A percentile compares a stretch with the other conserved stretches of the same genome.
Conservation (phyloP, 2,797 vertebrate species). For the Mionectes olivaceus region DNA sequence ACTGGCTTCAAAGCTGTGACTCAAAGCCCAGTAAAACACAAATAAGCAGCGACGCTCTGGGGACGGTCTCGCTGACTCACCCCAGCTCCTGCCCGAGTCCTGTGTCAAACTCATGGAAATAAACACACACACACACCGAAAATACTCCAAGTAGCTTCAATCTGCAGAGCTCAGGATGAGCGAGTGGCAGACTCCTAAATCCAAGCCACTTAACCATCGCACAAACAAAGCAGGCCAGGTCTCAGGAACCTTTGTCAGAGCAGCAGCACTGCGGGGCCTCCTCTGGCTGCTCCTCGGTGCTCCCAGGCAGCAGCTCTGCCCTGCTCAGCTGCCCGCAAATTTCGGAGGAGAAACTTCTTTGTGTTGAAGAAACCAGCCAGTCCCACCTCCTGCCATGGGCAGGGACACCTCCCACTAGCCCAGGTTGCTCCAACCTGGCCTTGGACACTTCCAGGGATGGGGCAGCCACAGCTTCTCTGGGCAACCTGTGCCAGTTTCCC, state of each 20-base stretch:
- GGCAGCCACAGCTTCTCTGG: not conserved
- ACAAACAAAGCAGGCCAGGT: not conserved
- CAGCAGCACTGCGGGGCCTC: not conserved
- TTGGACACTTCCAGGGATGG: not conserved
- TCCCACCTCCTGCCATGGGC: fast-evolving
- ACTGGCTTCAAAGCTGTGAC: not conserved
- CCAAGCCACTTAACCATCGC: not conserved
- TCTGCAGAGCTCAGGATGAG: not conserved
- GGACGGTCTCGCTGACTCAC: not conserved
- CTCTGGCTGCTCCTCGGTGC: not conserved
- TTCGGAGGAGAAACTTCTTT: not conserved
- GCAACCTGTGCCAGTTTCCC: not conserved
- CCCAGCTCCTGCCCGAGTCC: not conserved
- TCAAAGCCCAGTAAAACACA: not conserved
- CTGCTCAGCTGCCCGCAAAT: not conserved
- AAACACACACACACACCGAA: not conserved
- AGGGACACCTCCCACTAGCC: not conserved
- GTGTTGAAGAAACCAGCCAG: not conserved
- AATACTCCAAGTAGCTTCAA: not conserved
- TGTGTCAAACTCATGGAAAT: conserved; percentile 15
- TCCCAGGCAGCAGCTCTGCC: not conserved
- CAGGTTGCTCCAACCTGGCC: not conserved
- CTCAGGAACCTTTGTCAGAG: not conserved
- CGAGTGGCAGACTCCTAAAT: not conserved
- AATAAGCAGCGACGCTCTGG: not conserved